Evolutionary conservation across 2,888 invertebrate genomes (phyloP).

Genomic region (Rapana venosa): DNA sequence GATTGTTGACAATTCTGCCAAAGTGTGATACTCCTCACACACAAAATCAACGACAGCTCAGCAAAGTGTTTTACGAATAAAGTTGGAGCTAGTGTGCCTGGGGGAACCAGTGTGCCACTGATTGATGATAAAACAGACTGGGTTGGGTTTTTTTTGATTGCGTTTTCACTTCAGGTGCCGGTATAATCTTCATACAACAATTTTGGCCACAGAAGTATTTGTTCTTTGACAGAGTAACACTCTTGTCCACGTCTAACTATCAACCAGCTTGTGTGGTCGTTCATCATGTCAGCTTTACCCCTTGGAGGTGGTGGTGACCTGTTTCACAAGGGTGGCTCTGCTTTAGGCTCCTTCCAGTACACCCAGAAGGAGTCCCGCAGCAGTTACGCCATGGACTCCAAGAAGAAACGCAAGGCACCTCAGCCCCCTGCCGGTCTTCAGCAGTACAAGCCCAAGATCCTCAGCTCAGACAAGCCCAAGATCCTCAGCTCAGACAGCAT

Average conservation of each 20-base stretch:
- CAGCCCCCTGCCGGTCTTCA: constrained; percentile 7
- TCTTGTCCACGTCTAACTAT: too few species aligned
- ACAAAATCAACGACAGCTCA: too few species aligned
- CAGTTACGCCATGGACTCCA: constrained; percentile 37
- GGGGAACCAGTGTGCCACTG: neutral
- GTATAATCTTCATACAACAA: too few species aligned
- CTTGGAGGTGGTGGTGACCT: constrained; percentile 34
- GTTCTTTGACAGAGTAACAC: too few species aligned
- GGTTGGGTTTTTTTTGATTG: neutral
- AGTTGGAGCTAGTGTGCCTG: too few species aligned
- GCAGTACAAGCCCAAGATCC: constrained; percentile 40
- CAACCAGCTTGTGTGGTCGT: neutral
- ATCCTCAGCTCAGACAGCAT: constrained; percentile 12
- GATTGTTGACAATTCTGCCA: too few species aligned
- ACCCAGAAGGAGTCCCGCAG: constrained; percentile 46
- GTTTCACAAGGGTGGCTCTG: neutral
- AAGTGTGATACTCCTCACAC: too few species aligned
- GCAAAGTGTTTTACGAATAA: too few species aligned
- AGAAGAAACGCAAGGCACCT: constrained; percentile 37
- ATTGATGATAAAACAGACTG: neutral
- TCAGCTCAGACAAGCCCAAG: constrained; percentile 29
- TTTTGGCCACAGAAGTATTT: too few species aligned
- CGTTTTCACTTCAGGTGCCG: too few species aligned
- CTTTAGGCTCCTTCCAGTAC: constrained; percentile 37
- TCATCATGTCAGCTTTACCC: constrained; percentile 35